Conservation (phyloP, 2,113 vertebrate species). For the Burhinus bistriatus region DNA sequence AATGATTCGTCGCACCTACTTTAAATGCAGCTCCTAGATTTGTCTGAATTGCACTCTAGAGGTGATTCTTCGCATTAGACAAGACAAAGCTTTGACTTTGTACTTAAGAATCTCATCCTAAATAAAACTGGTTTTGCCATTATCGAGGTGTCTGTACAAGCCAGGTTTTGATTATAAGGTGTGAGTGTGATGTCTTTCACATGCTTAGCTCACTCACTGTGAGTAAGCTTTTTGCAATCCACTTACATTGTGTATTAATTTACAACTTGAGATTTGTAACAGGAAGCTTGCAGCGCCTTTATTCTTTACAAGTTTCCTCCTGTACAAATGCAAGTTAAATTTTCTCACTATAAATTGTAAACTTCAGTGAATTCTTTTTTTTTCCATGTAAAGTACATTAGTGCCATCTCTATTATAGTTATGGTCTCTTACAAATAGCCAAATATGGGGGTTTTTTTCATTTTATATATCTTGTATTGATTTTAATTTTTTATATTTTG, state of each 20-base stretch:
- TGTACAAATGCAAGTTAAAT: neutral
- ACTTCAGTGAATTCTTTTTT: neutral
- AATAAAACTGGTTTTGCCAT: neutral
- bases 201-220: neutral
- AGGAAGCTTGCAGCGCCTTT: neutral
- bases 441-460: neutral
- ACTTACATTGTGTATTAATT: neutral
- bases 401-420: neutral
- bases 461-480: neutral
- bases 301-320: neutral
- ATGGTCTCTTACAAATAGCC: neutral
- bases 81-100: neutral
- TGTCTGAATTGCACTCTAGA: neutral
- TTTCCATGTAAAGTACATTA: neutral
- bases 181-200: neutral
- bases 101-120: neutral
- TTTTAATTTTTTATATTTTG: neutral
- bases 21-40: neutral
- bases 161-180: neutral
- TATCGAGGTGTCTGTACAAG: neutral
- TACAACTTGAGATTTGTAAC: neutral
- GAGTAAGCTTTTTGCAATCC: neutral
- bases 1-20: neutral
- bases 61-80: neutral
- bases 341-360: neutral